phyloP scores from a whole-genome alignment of 2,113 vertebrate genomes.

The Nestor notabilis region DNA sequence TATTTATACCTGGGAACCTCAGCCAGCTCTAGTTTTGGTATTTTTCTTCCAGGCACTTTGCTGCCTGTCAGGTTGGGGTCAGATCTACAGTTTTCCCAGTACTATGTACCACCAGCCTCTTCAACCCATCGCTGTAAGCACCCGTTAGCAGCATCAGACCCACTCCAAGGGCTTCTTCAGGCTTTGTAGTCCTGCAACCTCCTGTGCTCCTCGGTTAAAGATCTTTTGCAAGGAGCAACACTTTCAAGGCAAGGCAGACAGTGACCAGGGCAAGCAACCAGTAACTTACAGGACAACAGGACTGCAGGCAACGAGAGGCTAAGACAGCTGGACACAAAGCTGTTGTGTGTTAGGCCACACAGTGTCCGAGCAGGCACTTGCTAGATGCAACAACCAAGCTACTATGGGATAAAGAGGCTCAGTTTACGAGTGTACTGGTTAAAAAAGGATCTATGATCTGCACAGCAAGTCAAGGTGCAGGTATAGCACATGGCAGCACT shows the following conservation, averaged over 20 bases:
- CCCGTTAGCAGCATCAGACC: not conserved
- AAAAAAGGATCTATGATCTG: not conserved
- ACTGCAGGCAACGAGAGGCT: not conserved
- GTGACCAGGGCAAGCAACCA: not conserved
- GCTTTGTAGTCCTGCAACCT: not conserved
- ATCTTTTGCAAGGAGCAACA: not conserved
- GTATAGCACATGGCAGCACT: not conserved
- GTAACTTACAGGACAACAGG: not conserved
- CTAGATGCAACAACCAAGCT: not conserved
- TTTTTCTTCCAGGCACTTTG: slow-evolving; percentile 14
- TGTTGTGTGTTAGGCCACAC: not conserved
- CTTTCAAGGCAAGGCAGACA: not conserved
- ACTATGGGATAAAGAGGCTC: slow-evolving; percentile 5
- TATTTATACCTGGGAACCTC: not conserved
- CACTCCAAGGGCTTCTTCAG: not conserved
- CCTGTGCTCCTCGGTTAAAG: not conserved
- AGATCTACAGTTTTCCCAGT: not conserved
- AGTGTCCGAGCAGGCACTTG: not conserved
- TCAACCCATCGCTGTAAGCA: not conserved
- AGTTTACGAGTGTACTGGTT: not conserved
- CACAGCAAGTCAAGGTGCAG: slow-evolving; percentile 25
- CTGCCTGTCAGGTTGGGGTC: slow-evolving; percentile 18
- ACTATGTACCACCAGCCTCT: not conserved
- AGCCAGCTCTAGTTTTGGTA: slow-evolving; percentile 28
- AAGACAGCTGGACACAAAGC: slow-evolving; percentile 12